Evolutionary conservation across 2,797 vertebrate species (phyloP), one percentile per base, ranked within the genome.

Genomic region (Molossus alvarezi): DNA sequence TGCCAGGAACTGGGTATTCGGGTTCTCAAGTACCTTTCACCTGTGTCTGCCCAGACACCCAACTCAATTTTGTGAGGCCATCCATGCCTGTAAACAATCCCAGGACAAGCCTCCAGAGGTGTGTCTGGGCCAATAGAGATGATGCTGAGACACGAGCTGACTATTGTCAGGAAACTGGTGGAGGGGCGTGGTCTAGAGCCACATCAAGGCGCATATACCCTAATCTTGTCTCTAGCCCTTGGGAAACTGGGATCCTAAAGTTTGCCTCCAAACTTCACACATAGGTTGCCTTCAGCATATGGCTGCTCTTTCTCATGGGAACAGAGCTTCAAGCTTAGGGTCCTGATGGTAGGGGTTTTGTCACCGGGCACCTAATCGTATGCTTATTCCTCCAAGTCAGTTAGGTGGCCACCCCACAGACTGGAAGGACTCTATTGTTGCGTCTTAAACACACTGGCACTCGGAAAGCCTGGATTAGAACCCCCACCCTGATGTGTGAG

Each of bases 11-110:
- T 0, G 23, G 8, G 17, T 27, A 18, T n/a, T 45, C 37, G 2
- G n/a, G 55, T 55, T 13, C 18, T 58, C 13, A 6, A 9, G 33
- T 0, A 3, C 41, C 65, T 76, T 72, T 58, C 37, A 12, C 9
- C 12, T 25, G 29, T 0, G 0, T 58, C n/a, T 27, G 2, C 8
- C 6, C 33, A 37, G 13, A 75, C 1, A 58, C 9, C 15, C 21
- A 79, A 6, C 29, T 87, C 20, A 33, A 10, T 58, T 62, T 27
- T 48, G 57, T 69, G 17, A n/a, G 41, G 67, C 41, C 58, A 4
- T 57, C 4, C 1, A 1, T n/a, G 6, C 27, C 60, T 80, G 20
- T 6, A 72, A 62, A 53, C 45, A 41, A 65, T 53, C 17, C 20
- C 45, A n/a, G 69, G 45, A 20, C 21, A 53, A 73, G n/a, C 33